Evolutionary conservation across 2,113 vertebrate species (phyloP), one percentile per base, ranked within the genome.

Genomic region (Gymnarchus niloticus): DNA sequence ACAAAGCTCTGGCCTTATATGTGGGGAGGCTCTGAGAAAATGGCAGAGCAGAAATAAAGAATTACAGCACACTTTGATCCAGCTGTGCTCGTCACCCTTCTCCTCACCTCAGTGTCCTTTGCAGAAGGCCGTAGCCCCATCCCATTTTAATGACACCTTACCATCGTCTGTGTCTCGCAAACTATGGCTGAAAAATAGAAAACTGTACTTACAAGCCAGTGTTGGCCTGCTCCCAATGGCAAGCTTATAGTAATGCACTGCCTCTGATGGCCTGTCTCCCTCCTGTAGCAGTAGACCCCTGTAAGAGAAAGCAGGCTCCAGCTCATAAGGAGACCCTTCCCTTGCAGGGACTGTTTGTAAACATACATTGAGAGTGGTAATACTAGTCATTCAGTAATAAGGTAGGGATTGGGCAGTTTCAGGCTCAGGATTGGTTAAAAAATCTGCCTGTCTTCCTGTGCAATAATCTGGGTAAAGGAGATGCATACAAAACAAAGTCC

Each of bases 261-360:
- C 97, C 92, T 99, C 97, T 46, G 96, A 93, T 93, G 98, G 97
- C 88, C 97, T 97, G 95, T 96, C 97, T 93, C 96, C 97, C 92
- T 99, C 98, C 91, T 99, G 98, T 19, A 99, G 96, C 87, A 99
- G 95, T 89, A 99, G 94, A 90, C 98, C 98, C 78, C 98, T 99
- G 94, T 25, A 81, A 91, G 49, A 91, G 57, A 88, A 1, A 86
- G 83, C 51, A 44, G 23, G 25, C 19, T 2, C 6, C 12, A 7
- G 73, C 33, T 10, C 17, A 33, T 25, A 33, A 86, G 28, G 54
- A 46, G 82, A 56, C n/a, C 7, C 0, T n/a, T 59, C 81, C 14
- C 9, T 56, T 33, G 46, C 4, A 23, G 28, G 54, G 28, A 83
- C 33, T 3, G 28, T 41, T 12, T 57, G 33, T 83, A 21, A 54